A percentile compares a stretch with the other conserved stretches of the same genome.
phyloP scores from a whole-genome alignment of 2,797 vertebrate species.

The Leptoclinus maculatus region DNA sequence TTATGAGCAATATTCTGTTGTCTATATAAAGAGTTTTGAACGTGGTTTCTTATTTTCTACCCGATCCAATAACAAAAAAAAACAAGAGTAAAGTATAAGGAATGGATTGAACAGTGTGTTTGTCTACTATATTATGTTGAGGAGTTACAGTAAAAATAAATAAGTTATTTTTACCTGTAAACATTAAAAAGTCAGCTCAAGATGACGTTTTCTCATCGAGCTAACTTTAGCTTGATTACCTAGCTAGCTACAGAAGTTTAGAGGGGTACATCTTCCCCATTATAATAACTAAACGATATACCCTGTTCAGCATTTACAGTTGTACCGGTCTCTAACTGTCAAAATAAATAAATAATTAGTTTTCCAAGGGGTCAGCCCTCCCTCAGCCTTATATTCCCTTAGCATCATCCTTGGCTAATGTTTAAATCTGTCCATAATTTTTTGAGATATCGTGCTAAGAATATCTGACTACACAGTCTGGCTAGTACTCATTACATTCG shows the following conservation, averaged over 20 bases:
- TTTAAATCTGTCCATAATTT: no score
- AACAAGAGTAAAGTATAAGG: neutral
- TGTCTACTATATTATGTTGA: neutral
- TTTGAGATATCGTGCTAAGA: no score
- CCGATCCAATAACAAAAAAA: neutral
- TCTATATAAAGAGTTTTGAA: neutral
- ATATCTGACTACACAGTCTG: no score
- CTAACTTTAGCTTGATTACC: neutral
- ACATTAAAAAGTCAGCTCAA: neutral
- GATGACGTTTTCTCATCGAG: neutral
- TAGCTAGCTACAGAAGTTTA: neutral
- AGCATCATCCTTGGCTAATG: no score
- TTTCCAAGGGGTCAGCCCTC: no score
- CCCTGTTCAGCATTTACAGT: neutral
- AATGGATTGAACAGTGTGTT: no score
- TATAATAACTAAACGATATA: neutral
- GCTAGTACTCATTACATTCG: no score
- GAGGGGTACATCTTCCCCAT: neutral
- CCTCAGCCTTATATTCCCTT: no score
- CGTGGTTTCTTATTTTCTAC: neutral
- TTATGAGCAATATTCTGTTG: neutral
- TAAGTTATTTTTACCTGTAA: neutral
- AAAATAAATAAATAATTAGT: neutral
- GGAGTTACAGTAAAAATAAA: neutral
- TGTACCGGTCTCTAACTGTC: neutral